Base-by-base conservation (phyloP, 2,797 vertebrate species). In the Dendrocincla tyrannina region DNA sequence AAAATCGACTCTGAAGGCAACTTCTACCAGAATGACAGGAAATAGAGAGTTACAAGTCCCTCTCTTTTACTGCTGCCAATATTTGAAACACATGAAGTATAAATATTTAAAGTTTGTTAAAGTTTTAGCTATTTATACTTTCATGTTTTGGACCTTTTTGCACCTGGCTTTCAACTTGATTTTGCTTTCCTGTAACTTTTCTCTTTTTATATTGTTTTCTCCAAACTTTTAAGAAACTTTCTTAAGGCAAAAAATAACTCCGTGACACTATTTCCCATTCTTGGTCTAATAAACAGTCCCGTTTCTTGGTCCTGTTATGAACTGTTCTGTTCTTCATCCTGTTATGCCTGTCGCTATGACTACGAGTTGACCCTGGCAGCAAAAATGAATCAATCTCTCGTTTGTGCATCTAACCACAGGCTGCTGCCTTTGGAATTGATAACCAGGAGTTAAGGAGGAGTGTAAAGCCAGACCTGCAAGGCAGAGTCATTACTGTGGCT, bases 331-430 rank as follows among this genome's bases (percentile, higher is more conserved):
- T 95, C 94, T 91, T 91, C 85, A 93, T 95, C 93, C 91, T 96
- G 85, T 96, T 96, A n/a, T 82, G 91, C 91, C 63, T 82, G 88
- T 96, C 91, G 86, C 96, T 89, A 94, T 93, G 89, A 62, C 93
- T 95, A 42, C 96, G 58, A 27, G 74, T 87, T 96, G 94, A 96
- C 94, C 93, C 81, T 89, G 86, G 68, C 84, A 87, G 84, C 77
- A 93, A 50, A 94, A 91, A 85, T 82, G 60, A 86, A 91, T 96
- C 92, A 89, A 63, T 93, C 88, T 89, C 67, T 89, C 33, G 35
- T 96, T 95, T 93, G 77, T 93, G 49, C 83, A 77, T 96, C 78
- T 96, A 52, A 70, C 59, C 52, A 67, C 49, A 85, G 90, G 59
- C 94, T 76, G 44, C 84, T 90, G 73, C 53, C 49, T 69, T 77